These are phyloP conservation scores for Papilio elwesi DNA, from an alignment of 2,888 invertebrate species.

Conservation along the genomic window DNA sequence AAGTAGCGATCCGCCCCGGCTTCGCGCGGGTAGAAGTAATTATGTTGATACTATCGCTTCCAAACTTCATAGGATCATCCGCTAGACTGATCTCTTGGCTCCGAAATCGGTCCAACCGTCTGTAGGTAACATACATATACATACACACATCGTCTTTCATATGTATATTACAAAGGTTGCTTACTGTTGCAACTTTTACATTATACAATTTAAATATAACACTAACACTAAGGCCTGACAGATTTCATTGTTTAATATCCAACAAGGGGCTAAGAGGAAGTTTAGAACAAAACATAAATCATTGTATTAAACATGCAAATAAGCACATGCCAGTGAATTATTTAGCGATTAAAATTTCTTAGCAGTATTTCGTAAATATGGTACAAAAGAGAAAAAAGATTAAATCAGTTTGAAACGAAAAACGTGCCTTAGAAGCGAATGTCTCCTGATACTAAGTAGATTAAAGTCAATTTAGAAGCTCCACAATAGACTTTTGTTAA, in stretches of 20 bases:
- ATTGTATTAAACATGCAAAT: conserved; percentile 37
- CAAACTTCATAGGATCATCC: too few species aligned
- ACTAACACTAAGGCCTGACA: neutral
- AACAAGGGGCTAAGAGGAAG: neutral
- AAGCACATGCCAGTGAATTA: conserved; percentile 71
- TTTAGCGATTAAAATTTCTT: conserved; percentile 72
- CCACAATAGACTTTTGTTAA: conserved; percentile 57
- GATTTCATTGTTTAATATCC: neutral
- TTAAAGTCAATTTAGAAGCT: conserved; percentile 68
- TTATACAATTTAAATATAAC: too few species aligned
- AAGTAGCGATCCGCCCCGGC: too few species aligned
- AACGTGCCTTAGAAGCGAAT: conserved; percentile 78
- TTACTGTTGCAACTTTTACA: too few species aligned
- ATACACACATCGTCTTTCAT: too few species aligned
- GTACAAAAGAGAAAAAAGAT: conserved; percentile 72
- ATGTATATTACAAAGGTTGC: too few species aligned
- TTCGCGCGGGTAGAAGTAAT: too few species aligned
- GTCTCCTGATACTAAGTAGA: conserved; percentile 73
- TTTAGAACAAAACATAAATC: conserved; percentile 20
- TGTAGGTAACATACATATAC: too few species aligned
- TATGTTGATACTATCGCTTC: too few species aligned
- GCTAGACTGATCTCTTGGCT: too few species aligned
- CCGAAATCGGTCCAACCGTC: too few species aligned
- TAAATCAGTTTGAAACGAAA: conserved; percentile 74
- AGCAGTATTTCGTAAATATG: conserved; percentile 58